Conservation (phyloP, 2,797 vertebrate genomes). For the Sebastolobus alascanus region DNA sequence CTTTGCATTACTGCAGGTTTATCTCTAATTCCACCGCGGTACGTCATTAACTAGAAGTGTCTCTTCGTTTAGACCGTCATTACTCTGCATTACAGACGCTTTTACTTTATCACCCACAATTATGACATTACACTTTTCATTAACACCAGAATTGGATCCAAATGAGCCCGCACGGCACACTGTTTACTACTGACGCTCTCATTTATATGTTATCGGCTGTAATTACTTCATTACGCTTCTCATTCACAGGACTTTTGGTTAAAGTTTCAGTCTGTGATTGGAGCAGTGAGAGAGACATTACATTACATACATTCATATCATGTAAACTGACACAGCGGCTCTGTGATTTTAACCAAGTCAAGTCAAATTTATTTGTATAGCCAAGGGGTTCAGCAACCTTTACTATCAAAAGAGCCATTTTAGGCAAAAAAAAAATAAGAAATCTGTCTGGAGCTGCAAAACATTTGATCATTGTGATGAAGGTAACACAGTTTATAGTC, state of each 20-base stretch:
- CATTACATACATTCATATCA: neutral
- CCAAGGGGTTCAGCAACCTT: no score
- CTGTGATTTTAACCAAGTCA: neutral
- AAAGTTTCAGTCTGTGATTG: constrained; percentile 5
- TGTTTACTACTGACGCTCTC: constrained; percentile 41
- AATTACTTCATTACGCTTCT: constrained; percentile 52
- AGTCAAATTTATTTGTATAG: no score
- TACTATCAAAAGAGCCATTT: no score
- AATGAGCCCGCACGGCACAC: constrained; percentile 38
- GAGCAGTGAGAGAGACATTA: neutral
- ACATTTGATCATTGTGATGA: no score
- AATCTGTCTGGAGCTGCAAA: no score
- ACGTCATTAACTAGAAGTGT: constrained; percentile 68
- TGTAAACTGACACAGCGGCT: neutral
- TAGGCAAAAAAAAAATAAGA: no score
- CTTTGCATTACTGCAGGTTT: constrained; percentile 77
- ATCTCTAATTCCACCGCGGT: constrained; percentile 69
- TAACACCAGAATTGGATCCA: constrained; percentile 59
- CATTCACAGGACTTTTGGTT: constrained; percentile 37
- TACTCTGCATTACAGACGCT: constrained; percentile 62
- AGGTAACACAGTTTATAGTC: no score
- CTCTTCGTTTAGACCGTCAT: constrained; percentile 68
- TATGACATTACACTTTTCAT: constrained; percentile 75
- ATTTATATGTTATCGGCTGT: constrained; percentile 49
- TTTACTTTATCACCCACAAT: constrained; percentile 63